A percentile compares a stretch with the other conserved stretches of the same genome.
Conservation (phyloP, 1,140 invertebrate species). For the Drosophila miranda region DNA sequence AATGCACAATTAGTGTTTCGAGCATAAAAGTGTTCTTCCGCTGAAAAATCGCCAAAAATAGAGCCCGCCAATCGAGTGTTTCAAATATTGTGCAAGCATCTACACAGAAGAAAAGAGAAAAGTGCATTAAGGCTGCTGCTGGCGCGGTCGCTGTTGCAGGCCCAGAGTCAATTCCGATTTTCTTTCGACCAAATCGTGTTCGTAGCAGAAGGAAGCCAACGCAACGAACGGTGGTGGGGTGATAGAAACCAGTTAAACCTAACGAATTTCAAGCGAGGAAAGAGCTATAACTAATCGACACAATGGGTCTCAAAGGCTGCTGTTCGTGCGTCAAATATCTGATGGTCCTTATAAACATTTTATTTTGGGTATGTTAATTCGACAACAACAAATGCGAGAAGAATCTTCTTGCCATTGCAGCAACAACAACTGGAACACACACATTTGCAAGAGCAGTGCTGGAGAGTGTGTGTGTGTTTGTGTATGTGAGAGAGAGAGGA, state of each 20-base stretch:
- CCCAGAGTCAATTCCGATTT: slow-evolving; percentile 17
- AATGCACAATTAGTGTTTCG: slow-evolving; percentile 43
- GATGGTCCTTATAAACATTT: slow-evolving; percentile 87
- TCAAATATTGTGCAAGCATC: slow-evolving; percentile 17
- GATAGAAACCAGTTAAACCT: slow-evolving; percentile 47
- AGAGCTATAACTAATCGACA: slow-evolving; percentile 28
- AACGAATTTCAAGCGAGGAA: slow-evolving; percentile 23
- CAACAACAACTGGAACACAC: slow-evolving; percentile 61
- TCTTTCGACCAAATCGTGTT: slow-evolving; percentile 16
- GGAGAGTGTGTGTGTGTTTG: slow-evolving; percentile 8
- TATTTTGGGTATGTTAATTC: slow-evolving; percentile 87
- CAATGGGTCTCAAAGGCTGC: slow-evolving; percentile 87
- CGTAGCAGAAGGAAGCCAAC: slow-evolving; percentile 25
- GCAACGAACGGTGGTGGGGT: slow-evolving; percentile 43
- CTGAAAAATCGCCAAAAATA: slow-evolving; percentile 5
- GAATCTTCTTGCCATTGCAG: slow-evolving; percentile 20
- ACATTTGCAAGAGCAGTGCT: slow-evolving; percentile 19
- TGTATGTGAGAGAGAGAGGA: slow-evolving; percentile 1
- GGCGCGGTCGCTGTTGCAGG: too few relatives aligned
- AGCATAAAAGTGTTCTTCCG: slow-evolving; percentile 25
- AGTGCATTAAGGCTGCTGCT: slow-evolving; percentile 33
- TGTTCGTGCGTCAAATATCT: slow-evolving; percentile 88
- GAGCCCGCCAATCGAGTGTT: neutral
- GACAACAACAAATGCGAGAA: slow-evolving; percentile 34
- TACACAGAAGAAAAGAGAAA: slow-evolving; percentile 14